These are phyloP conservation scores for Drosophila suzukii DNA, from an alignment of 1,140 invertebrate genomes.

Conservation along the genomic window DNA sequence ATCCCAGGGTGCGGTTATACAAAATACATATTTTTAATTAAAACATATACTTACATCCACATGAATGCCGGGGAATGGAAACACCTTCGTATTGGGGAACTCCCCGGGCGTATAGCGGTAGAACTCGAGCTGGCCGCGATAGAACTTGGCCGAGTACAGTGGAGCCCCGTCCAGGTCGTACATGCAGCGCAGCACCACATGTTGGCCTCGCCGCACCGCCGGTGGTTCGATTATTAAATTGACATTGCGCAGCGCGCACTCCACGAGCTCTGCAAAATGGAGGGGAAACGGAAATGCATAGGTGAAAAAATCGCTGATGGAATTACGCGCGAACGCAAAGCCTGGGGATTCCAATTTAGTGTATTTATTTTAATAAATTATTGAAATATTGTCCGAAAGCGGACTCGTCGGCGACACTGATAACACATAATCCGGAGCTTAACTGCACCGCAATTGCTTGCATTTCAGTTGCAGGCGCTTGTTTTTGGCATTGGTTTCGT, in stretches of 20 bases:
- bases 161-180: conserved; percentile 90
- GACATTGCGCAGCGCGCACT: conserved; percentile 85
- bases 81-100: conserved; percentile 88
- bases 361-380: conserved; percentile 61
- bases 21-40: not conserved
- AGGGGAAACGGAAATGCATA: conserved; percentile 21
- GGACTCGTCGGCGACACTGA: conserved; percentile 36
- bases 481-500: conserved; percentile 12
- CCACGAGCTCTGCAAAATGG: conserved; percentile 69
- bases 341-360: conserved; percentile 55
- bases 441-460: conserved; percentile 48
- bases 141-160: conserved; percentile 92
- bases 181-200: conserved; percentile 88
- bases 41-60: conserved; percentile 89
- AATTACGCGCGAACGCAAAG: conserved; percentile 44
- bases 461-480: conserved; percentile 16
- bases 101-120: conserved; percentile 91
- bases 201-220: conserved; percentile 88
- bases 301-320: conserved; percentile 12
- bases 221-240: conserved; percentile 85
- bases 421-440: conserved; percentile 55
- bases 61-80: conserved; percentile 89
- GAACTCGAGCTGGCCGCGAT: conserved; percentile 91
- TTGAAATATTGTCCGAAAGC: conserved; percentile 42
- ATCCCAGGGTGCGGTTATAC: not conserved